Percentiles rank a stretch among this genome's conserved stretches.
Conservation (phyloP, 1,140 invertebrate genomes). For the Phocides pigmalion region DNA sequence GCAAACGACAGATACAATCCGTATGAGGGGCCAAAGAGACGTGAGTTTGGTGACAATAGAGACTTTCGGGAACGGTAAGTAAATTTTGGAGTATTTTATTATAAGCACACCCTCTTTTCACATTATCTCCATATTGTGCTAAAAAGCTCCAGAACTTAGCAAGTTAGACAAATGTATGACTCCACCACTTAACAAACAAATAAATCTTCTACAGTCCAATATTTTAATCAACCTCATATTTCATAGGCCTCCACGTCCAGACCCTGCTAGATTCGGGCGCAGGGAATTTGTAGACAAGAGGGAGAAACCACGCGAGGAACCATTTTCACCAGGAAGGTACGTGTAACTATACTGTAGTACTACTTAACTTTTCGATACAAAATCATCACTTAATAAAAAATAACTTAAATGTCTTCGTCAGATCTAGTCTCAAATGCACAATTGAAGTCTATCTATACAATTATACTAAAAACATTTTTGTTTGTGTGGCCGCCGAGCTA, state of each 20-base stretch:
- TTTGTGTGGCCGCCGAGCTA: conserved; percentile 38
- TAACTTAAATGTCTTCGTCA: neutral
- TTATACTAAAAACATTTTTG: conserved; percentile 22
- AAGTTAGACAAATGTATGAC: neutral
- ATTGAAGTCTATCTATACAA: neutral
- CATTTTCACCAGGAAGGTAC: conserved; percentile 58
- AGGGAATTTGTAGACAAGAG: conserved; percentile 63
- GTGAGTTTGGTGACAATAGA: conserved; percentile 53
- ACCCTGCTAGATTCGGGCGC: conserved; percentile 58
- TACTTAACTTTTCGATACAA: neutral
- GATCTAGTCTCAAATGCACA: conserved; percentile 2
- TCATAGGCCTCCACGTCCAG: conserved; percentile 54
- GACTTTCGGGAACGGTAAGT: conserved; percentile 68
- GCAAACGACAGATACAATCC: conserved; percentile 65
- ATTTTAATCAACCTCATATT: neutral
- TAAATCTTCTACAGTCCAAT: no score
- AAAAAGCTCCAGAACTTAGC: no score
- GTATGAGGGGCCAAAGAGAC: conserved; percentile 61
- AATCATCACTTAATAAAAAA: conserved; percentile 6
- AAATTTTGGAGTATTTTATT: neutral
- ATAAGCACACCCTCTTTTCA: no score
- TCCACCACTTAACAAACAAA: neutral
- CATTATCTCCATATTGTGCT: no score
- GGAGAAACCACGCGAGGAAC: conserved; percentile 65
- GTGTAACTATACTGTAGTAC: conserved; percentile 14